Evolutionary conservation across 2,797 vertebrate genomes (phyloP), one percentile per base, ranked within the genome.

Genomic region (Molossus alvarezi): DNA sequence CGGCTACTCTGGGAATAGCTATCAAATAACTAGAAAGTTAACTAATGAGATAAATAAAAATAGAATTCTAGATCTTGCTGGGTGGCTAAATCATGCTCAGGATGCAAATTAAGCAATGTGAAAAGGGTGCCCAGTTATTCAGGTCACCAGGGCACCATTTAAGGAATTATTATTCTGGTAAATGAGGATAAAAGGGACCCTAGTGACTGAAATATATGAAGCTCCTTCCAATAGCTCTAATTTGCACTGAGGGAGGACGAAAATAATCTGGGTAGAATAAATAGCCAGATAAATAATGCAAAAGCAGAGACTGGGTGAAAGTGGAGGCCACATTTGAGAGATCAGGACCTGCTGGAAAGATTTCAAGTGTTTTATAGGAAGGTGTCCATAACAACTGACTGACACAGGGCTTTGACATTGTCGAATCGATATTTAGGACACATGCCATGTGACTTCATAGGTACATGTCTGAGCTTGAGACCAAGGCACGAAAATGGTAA

Each of bases 21-120:
- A 83, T 45, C 77, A 72, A 88, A 86, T 67, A 86, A 91, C 73
- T 85, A 72, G 48, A 71, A 96, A 90, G 62, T 79, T 71, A 90
- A 89, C 48, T 84, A 83, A 94, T 86, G 86, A 96, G 75, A 75
- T 84, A 93, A 95, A 91, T 90, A 96, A 95, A 96, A 96, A 79
- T 41, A 90, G 88, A 96, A 93, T 55, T 65, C 57, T 91, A 83
- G 69, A 85, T 95, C 27, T 75, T 76, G 21, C 48, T 18, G 27
- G 64, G 29, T 88, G 57, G 48, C 85, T 75, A 85, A 84, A n/a
- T 96, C 45, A 18, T 41, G 45, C 58, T 86, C 53, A 60, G 72
- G 53, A 79, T 83, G 86, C 79, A 91, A 94, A 94, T 64, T 69
- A n/a, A 62, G 72, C 58, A 12, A 72, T 58, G 33, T 11, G n/a